Evolutionary conservation across 2,888 invertebrate species (phyloP).

Genomic region (Epiperipatus broadwayi): DNA sequence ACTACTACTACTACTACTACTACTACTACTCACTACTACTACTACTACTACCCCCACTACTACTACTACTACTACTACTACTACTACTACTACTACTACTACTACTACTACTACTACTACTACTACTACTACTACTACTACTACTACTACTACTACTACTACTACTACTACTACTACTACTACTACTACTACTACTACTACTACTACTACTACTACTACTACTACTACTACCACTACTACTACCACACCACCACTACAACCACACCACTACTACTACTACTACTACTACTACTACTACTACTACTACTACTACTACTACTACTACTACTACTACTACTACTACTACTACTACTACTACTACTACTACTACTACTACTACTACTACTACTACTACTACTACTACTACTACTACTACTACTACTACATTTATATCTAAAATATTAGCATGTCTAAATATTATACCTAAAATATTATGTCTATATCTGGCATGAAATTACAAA

Average conservation of each 20-base stretch:
- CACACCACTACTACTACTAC: no score
- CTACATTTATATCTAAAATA: no score
- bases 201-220: constrained; percentile 12
- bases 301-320: constrained; percentile 15
- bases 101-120: constrained; percentile 15
- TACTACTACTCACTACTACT: no score
- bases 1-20: constrained; percentile 13
- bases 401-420: constrained; percentile 14
- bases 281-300: no score
- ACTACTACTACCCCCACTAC: no score
- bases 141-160: constrained; percentile 14
- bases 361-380: constrained; percentile 13
- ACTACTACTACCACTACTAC: no score
- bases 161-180: constrained; percentile 14
- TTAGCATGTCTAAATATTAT: no score
- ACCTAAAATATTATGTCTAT: no score
- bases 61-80: constrained; percentile 14
- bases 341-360: constrained; percentile 15
- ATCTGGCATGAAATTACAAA: no score
- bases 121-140: constrained; percentile 13
- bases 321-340: constrained; percentile 12
- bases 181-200: constrained; percentile 12
- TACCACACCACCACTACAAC: no score
- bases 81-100: constrained; percentile 13
- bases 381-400: constrained; percentile 14